Evolutionary conservation across 2,113 vertebrate species (phyloP), one percentile per base, ranked within the genome.

Genomic region (Megaleporinus macrocephalus): DNA sequence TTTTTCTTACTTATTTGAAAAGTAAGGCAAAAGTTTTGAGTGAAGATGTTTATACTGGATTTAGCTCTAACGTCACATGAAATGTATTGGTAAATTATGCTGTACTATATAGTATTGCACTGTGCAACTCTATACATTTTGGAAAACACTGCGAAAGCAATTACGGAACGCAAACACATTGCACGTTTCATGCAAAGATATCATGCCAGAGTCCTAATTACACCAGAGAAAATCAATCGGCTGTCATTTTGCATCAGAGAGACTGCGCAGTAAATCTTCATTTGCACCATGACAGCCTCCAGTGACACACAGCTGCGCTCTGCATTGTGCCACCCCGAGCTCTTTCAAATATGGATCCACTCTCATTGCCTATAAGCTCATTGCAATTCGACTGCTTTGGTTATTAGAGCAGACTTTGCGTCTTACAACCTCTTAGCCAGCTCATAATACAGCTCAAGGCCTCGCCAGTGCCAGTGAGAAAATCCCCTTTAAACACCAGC

Each of bases 371-470:
- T 13, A 55, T 87, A 86, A 88, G 75, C 80, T 83, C 53, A 69
- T 88, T 86, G 76, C 62, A 75, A 78, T 55, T 68, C 62, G 59
- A 80, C 82, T 84, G 44, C 49, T 78, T n/a, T 69, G 85, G 78
- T 87, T 84, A 86, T 81, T 73, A 82, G 51, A 61, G 26, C 49
- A 74, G 82, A 72, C 78, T 83, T 87, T 76, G 51, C 59, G 68
- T 75, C 81, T 82, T 78, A 79, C 44, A 62, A 16, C 73, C 53
- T 84, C 79, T 75, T 77, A 82, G 78, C 57, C 49, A 78, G 70
- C 85, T 84, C 77, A 85, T 85, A 89, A 76, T 75, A 20, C 82
- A 70, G 83, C 80, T 83, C 78, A 51, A 79, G 79, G 59, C 85
- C 68, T 61, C 24, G 49, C n/a, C 79, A 18, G 51, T 65, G 29